A percentile compares a stretch with the other conserved stretches of the same genome.
These are phyloP conservation scores for Cherax destructor DNA, from an alignment of 1,140 invertebrate genomes.

Conservation along the genomic window DNA sequence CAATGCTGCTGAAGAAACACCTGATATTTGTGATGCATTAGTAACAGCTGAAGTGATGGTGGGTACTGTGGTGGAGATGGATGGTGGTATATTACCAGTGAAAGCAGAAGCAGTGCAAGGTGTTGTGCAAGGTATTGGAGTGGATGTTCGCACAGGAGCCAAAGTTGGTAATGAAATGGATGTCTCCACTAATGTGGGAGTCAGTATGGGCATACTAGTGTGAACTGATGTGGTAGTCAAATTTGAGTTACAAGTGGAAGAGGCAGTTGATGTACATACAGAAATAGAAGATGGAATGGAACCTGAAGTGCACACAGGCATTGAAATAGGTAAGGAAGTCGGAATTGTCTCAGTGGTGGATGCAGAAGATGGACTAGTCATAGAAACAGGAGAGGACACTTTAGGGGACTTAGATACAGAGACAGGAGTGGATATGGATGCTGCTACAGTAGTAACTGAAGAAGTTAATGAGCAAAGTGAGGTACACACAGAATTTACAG, in stretches of 20 bases:
- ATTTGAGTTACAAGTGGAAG: not conserved
- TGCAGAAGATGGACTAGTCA: constrained; percentile 8
- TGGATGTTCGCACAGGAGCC: not conserved
- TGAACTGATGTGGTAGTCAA: constrained; percentile 2
- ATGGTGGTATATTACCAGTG: not conserved
- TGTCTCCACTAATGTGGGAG: not conserved
- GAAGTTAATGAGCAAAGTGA: constrained; percentile 4
- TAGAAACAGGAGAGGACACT: not conserved
- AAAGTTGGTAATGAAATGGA: not conserved
- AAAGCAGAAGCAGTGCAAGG: not conserved
- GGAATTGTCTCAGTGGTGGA: constrained; percentile 1
- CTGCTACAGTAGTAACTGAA: not conserved
- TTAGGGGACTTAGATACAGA: not conserved
- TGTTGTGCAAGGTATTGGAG: not conserved
- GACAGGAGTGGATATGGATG: not conserved
- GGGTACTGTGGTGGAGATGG: not conserved
- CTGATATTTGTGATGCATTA: not conserved
- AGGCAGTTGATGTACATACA: constrained; percentile 7
- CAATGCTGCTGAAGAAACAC: not conserved
- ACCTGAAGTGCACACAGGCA: not conserved
- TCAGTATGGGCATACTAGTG: not conserved
- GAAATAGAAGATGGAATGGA: constrained; percentile 9
- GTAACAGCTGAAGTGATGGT: not conserved
- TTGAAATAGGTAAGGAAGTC: constrained; percentile 3
- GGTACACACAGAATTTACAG: not conserved